Conservation (phyloP, 2,888 invertebrate species). For the Gymnocheta viridis region DNA sequence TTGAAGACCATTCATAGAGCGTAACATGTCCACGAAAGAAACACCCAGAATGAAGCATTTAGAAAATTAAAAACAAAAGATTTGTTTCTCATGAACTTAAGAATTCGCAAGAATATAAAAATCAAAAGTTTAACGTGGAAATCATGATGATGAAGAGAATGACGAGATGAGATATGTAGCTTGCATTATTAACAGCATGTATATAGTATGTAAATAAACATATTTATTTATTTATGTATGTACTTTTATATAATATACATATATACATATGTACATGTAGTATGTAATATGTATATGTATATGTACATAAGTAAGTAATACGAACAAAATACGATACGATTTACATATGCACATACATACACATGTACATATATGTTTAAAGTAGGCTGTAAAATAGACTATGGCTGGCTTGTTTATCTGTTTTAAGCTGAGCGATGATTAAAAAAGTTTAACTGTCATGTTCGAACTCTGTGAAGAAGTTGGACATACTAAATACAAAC, state of each 20-base stretch:
- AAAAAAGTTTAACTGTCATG: slow-evolving; percentile 33
- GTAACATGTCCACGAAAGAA: not conserved
- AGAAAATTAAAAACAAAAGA: slow-evolving; percentile 32
- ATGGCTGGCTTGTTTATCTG: not conserved
- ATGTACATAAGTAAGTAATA: not conserved
- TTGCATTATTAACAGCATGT: slow-evolving; percentile 29
- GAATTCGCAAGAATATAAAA: slow-evolving; percentile 65
- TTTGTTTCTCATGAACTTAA: slow-evolving; percentile 64
- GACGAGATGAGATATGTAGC: slow-evolving; percentile 31
- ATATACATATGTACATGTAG: not conserved
- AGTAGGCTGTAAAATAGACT: slow-evolving; percentile 21
- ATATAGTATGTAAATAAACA: not conserved
- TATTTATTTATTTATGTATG: not conserved
- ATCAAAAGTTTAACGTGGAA: slow-evolving; percentile 52
- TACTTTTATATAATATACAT: not conserved
- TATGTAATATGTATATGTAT: not conserved
- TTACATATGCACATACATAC: not conserved
- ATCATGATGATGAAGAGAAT: slow-evolving; percentile 20
- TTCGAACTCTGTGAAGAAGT: slow-evolving; percentile 41
- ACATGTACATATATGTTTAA: not conserved
- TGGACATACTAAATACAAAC: not conserved
- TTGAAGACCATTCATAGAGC: not conserved
- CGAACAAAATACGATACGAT: slow-evolving; percentile 38
- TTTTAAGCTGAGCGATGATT: slow-evolving; percentile 26
- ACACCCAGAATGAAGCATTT: not conserved